phyloP scores from a whole-genome alignment of 2,797 vertebrate species.

The Semotilus atromaculatus region DNA sequence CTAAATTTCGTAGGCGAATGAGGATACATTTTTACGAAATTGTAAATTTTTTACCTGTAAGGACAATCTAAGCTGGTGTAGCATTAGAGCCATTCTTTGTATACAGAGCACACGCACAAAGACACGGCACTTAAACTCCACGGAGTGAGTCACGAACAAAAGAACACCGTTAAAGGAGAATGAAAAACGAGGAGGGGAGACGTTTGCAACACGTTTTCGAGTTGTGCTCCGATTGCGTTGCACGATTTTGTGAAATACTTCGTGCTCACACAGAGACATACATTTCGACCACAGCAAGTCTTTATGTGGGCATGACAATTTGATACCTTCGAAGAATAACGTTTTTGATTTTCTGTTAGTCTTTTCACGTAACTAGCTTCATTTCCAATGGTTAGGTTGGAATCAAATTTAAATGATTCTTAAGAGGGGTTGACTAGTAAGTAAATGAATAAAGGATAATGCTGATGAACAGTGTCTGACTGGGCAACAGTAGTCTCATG shows the following conservation, averaged over 20 bases:
- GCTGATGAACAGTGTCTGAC: slow-evolving; percentile 78
- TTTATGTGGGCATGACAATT: slow-evolving; percentile 54
- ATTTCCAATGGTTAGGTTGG: background rate
- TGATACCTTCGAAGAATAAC: background rate
- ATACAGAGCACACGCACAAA: slow-evolving; percentile 48
- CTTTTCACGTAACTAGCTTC: background rate
- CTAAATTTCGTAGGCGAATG: slow-evolving; percentile 10
- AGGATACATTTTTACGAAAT: slow-evolving; percentile 23
- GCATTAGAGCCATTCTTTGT: slow-evolving; percentile 66
- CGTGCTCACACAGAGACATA: slow-evolving; percentile 70
- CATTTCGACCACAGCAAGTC: slow-evolving; percentile 69
- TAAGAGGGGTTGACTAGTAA: slow-evolving; percentile 3
- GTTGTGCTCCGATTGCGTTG: slow-evolving; percentile 41
- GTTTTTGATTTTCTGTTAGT: background rate
- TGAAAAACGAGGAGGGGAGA: slow-evolving; percentile 28
- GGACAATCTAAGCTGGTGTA: slow-evolving; percentile 31
- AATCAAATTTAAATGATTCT: background rate
- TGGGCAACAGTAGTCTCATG: slow-evolving; percentile 77
- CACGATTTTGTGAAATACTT: slow-evolving; percentile 58
- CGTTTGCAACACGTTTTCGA: background rate
- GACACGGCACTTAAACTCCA: slow-evolving; percentile 61
- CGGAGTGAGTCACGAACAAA: slow-evolving; percentile 69
- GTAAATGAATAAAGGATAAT: slow-evolving; percentile 45
- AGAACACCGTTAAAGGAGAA: slow-evolving; percentile 60
- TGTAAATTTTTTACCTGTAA: background rate